Evolutionary conservation across 23 tunicate genomes (phyloP).

Genomic region (Phallusia fumigata): DNA sequence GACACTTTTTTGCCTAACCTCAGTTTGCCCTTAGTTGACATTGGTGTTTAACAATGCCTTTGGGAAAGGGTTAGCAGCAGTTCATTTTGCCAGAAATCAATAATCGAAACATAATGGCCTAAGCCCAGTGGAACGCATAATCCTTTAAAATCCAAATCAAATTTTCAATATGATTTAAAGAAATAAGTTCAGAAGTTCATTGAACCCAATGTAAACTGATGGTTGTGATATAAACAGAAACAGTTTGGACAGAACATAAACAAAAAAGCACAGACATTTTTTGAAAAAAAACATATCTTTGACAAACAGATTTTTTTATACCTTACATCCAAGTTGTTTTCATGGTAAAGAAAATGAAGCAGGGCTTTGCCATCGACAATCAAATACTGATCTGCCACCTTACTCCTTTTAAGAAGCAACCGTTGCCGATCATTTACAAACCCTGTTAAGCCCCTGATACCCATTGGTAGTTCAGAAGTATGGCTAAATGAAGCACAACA

Average conservation of each 20-base stretch:
- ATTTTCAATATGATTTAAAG: no score
- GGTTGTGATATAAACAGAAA: no score
- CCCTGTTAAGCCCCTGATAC: conserved; percentile 37
- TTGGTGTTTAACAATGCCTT: neutral
- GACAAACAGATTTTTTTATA: neutral
- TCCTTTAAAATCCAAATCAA: neutral
- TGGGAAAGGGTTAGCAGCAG: neutral
- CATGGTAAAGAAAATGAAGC: conserved; percentile 18
- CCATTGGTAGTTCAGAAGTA: conserved; percentile 9
- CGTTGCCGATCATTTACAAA: conserved; percentile 25
- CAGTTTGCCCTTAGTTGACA: neutral
- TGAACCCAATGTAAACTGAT: no score
- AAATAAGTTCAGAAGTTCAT: no score
- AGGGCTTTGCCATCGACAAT: conserved; percentile 41
- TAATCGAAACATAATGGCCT: conserved; percentile 3
- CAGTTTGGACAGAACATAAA: no score
- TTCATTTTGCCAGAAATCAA: neutral
- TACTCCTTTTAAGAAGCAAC: neutral
- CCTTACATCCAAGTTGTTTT: conserved; percentile 22
- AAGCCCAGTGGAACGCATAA: neutral
- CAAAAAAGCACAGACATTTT: no score
- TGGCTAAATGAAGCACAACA: no score
- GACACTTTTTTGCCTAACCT: neutral
- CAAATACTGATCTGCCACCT: conserved; percentile 14
- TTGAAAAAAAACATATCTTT: no score